These are phyloP conservation scores for Atractosteus spatula DNA, from an alignment of 2,113 vertebrate species.

Conservation along the genomic window DNA sequence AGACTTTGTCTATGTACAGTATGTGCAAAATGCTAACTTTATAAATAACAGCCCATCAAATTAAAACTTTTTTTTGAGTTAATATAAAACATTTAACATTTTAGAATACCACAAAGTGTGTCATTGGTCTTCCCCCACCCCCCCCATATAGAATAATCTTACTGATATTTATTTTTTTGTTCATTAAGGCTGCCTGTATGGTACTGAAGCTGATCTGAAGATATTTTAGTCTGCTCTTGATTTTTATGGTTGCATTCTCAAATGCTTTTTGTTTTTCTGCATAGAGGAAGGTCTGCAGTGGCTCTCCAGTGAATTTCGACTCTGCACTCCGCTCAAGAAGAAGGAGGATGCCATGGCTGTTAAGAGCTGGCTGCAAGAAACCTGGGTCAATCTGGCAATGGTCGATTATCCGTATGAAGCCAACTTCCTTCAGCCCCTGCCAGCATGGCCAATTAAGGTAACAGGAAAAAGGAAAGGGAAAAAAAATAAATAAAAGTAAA, in stretches of 20 bases:
- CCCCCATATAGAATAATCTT: no score
- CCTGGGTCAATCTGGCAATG: slow-evolving; percentile 93
- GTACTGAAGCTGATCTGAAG: neutral
- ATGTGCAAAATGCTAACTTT: no score
- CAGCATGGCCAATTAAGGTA: slow-evolving; percentile 92
- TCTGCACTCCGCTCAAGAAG: slow-evolving; percentile 76
- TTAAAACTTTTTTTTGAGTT: no score
- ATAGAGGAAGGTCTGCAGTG: slow-evolving; percentile 77
- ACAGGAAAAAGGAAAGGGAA: slow-evolving; percentile 3
- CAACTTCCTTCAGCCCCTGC: slow-evolving; percentile 87
- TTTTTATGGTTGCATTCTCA: neutral
- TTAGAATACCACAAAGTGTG: no score
- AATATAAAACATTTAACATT: no score
- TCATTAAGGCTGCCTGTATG: no score
- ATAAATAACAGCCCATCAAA: no score
- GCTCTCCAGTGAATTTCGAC: slow-evolving; percentile 75
- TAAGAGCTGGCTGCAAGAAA: slow-evolving; percentile 88
- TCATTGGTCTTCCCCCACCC: no score
- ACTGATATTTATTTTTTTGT: no score
- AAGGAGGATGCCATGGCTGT: slow-evolving; percentile 55
- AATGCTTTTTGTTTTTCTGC: neutral
- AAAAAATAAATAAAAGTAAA: no score
- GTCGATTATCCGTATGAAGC: slow-evolving; percentile 90
- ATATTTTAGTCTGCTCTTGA: neutral
- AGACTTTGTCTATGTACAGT: no score